phyloP scores from a whole-genome alignment of 2,797 vertebrate species.

The Dromococcyx pavoninus region DNA sequence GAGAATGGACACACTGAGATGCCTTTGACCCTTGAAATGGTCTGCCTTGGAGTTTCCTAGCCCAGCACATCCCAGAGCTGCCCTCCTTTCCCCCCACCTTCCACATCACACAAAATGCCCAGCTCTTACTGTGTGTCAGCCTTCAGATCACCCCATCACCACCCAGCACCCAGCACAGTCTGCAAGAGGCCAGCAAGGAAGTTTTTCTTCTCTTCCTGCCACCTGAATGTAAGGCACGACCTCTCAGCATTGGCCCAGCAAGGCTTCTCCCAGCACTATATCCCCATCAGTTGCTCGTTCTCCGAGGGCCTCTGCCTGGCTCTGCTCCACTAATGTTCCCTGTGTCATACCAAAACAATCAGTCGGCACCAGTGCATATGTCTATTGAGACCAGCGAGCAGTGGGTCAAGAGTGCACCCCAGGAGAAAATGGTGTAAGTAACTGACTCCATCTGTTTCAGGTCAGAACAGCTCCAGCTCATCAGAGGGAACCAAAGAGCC shows the following conservation, averaged over 20 bases:
- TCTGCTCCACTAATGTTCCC: conserved; percentile 30
- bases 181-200: not conserved
- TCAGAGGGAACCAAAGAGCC: conserved; percentile 21
- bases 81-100: not conserved
- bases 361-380: not conserved
- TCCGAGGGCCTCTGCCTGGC: conserved; percentile 18
- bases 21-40: not conserved
- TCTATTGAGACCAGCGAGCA: conserved; percentile 4
- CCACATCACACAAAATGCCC: not conserved
- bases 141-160: not conserved
- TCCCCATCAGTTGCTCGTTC: not conserved
- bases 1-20: not conserved
- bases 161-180: not conserved
- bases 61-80: not conserved
- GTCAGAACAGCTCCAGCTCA: conserved; percentile 41
- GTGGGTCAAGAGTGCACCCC: conserved; percentile 53
- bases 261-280: not conserved
- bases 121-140: not conserved
- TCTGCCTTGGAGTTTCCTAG: not conserved
- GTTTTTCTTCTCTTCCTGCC: not conserved
- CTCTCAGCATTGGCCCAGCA: rapidly evolving
- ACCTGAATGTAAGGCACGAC: not conserved
- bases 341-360: conserved; percentile 42
- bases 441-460: conserved; percentile 62
- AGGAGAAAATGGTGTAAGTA: conserved; percentile 41